Conservation (phyloP, 2,797 vertebrate genomes). For the Lagorchestes hirsutus region DNA sequence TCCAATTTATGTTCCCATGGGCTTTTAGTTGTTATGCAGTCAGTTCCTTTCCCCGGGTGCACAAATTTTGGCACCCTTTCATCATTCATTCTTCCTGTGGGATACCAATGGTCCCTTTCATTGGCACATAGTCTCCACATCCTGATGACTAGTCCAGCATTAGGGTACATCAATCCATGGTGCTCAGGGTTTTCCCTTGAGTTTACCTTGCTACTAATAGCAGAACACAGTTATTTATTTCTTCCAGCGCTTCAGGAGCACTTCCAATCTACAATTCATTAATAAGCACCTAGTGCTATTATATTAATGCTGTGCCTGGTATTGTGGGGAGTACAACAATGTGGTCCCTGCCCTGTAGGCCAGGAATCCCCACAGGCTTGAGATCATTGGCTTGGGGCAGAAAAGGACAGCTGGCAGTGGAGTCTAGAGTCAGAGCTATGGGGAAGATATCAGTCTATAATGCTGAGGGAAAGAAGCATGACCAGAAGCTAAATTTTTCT, state of each 20-base stretch:
- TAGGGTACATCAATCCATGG: background rate
- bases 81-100: background rate
- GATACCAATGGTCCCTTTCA: background rate
- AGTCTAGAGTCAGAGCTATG: background rate
- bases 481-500: background rate
- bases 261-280: background rate
- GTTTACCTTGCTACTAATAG: background rate
- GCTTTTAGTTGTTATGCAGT: background rate
- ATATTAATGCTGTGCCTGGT: background rate
- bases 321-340: background rate
- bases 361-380: background rate
- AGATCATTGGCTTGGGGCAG: background rate
- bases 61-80: background rate
- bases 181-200: background rate
- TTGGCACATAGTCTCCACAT: background rate
- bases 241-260: background rate
- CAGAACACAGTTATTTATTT: background rate
- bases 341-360: background rate
- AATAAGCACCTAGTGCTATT: background rate
- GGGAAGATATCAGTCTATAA: background rate
- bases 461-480: background rate
- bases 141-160: background rate
- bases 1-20: background rate
- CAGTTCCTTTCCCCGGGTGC: background rate
- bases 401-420: background rate